A percentile compares a stretch with the other conserved stretches of the same genome.
phyloP scores from a whole-genome alignment of 2,888 invertebrate species.

The Sympetrum striolatum region DNA sequence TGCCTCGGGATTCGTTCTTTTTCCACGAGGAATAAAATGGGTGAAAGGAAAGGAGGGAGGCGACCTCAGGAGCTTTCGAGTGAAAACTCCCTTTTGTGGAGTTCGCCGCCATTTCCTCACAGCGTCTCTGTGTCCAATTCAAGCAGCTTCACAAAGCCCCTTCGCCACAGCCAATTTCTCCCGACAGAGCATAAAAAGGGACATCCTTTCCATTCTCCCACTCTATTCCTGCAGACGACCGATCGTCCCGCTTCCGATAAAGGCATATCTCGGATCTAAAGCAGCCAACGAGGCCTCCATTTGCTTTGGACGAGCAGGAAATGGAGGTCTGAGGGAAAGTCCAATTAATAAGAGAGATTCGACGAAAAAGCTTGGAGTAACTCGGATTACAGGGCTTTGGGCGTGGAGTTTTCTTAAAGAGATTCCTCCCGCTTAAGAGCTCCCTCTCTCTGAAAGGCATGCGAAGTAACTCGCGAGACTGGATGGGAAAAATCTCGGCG shows the following conservation, averaged over 20 bases:
- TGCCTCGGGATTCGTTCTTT: too few relatives aligned
- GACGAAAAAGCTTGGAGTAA: not conserved
- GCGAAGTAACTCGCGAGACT: too few relatives aligned
- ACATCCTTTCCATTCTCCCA: not conserved
- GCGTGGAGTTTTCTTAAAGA: too few relatives aligned
- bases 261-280: not conserved
- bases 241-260: not conserved
- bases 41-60: not conserved
- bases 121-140: not conserved
- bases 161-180: not conserved
- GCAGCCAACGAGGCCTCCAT: not conserved
- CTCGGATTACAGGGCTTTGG: too few relatives aligned
- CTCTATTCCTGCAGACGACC: not conserved
- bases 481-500: too few relatives aligned
- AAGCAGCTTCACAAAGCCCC: not conserved
- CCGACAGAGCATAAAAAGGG: not conserved
- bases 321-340: not conserved
- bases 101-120: not conserved
- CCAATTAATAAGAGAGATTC: not conserved
- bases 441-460: too few relatives aligned
- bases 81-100: constrained; percentile 18
- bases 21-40: not conserved
- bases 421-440: too few relatives aligned
- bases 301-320: not conserved
- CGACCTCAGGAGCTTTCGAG: not conserved